These are phyloP conservation scores for Steatocranus sp. DNA, from an alignment of 2,797 vertebrate genomes.

Conservation along the genomic window DNA sequence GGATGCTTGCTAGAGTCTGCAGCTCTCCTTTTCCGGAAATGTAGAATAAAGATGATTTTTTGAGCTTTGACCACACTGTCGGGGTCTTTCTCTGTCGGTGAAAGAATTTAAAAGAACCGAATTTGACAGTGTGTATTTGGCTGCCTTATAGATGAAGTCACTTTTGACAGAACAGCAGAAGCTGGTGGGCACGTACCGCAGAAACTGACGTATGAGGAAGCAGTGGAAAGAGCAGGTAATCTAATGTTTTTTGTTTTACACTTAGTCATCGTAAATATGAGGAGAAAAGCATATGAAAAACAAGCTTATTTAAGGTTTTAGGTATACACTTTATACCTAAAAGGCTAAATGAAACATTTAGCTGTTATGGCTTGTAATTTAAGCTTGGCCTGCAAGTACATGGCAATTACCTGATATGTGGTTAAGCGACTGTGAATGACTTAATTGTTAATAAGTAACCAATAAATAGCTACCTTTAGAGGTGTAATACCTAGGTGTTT, in stretches of 20 bases:
- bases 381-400: neutral
- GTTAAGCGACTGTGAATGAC: neutral
- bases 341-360: neutral
- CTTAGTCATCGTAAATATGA: neutral
- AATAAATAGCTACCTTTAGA: neutral
- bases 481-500: neutral
- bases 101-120: neutral
- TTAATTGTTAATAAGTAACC: neutral
- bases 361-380: neutral
- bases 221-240: constrained; percentile 73
- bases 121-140: neutral
- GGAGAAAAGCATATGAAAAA: neutral
- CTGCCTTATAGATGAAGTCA: constrained; percentile 46
- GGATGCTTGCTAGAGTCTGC: neutral
- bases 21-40: neutral
- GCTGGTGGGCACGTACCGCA: neutral
- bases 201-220: constrained; percentile 70
- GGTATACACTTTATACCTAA: neutral
- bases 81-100: neutral
- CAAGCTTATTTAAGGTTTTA: neutral
- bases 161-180: constrained; percentile 47
- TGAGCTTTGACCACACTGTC: neutral
- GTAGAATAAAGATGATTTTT: neutral
- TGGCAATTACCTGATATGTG: neutral
- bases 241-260: neutral